Evolutionary conservation across 1,140 invertebrate species (phyloP).

Genomic region (Ectropis grisescens): DNA sequence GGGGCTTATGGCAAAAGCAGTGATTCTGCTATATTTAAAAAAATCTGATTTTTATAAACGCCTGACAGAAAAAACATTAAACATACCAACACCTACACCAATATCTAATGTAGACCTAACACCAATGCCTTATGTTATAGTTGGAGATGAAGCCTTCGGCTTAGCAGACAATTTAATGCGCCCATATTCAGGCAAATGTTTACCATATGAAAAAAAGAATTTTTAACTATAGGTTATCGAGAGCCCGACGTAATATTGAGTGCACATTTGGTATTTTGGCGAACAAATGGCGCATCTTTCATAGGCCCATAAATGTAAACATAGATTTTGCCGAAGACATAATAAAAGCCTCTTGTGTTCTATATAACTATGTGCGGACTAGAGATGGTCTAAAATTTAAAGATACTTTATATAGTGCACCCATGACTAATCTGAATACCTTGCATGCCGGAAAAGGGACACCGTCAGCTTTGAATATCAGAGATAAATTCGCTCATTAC

Average conservation of each 20-base stretch:
- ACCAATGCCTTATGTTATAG: constrained; percentile 32
- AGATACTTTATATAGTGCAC: too few relatives aligned
- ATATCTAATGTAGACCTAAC: constrained; percentile 2
- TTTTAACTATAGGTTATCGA: constrained; percentile 55
- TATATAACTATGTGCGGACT: constrained; percentile 14
- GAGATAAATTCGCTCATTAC: constrained; percentile 16
- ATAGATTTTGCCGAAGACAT: too few relatives aligned
- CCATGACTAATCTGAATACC: constrained; percentile 2
- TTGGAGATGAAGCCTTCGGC: constrained; percentile 65
- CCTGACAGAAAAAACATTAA: constrained; percentile 6
- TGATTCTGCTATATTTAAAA: constrained; percentile 8
- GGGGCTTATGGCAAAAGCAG: constrained; percentile 11
- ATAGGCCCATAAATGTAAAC: constrained; percentile 3
- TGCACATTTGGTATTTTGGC: constrained; percentile 32
- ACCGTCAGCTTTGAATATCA: constrained; percentile 9
- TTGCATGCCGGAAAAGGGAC: constrained; percentile 5
- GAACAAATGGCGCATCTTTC: constrained; percentile 21
- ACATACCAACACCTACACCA: constrained; percentile 3
- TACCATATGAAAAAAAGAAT: constrained; percentile 7
- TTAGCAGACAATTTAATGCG: too few relatives aligned
- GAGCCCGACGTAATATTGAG: constrained; percentile 30
- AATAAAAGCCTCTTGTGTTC: constrained; percentile 3
- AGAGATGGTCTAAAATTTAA: constrained; percentile 9
- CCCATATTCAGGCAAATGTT: too few relatives aligned
- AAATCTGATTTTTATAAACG: constrained; percentile 4